Evolutionary conservation across 2,888 invertebrate genomes (phyloP), one percentile per base, ranked within the genome.

Genomic region (Drosophila hamatofila): DNA sequence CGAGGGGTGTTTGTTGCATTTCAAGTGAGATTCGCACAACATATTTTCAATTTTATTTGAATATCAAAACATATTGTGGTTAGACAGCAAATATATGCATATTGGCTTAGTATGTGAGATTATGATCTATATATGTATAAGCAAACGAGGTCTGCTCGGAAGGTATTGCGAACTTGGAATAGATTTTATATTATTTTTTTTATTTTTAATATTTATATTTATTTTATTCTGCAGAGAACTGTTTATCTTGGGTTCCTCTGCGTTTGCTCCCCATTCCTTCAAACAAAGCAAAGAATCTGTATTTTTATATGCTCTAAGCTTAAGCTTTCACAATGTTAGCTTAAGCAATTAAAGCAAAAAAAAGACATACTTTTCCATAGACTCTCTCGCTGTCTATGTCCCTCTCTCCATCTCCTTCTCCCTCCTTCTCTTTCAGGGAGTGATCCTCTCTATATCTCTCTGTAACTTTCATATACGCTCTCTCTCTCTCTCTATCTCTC

Each of bases 1-100:
- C 80, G 80, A 79, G 77, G 77, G 77, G 35, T 70, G 76, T 48
- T 79, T 79, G 52, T 59, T 77, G 70, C 75, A 70, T 70, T 62
- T 42, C 42, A 21, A 57, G 46, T 9, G 27, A 12, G 21, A 44
- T 35, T 56, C 21, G 23, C 12, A 9, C 51, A 59, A 18, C 54
- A 77, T 42, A 66, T 52, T 18, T 56, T 3, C 44, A 25, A 58
- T 44, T 48, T 41, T 52, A 78, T 78, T 78, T 42, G 27, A 76
- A 78, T 74, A 71, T 49, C 42, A n/a, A 27, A 14, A 41, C 79
- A 79, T 75, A 79, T 79, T 79, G 79, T 46, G 49, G 46, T 30
- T n/a, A 58, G 55, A 57, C 41, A 51, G 35, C 3, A 42, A 41
- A 64, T 42, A 55, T 39, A 44, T 48, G 7, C 14, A 30, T 2